Conservation (phyloP, 2,888 invertebrate genomes). For the Fabriciana adippe region DNA sequence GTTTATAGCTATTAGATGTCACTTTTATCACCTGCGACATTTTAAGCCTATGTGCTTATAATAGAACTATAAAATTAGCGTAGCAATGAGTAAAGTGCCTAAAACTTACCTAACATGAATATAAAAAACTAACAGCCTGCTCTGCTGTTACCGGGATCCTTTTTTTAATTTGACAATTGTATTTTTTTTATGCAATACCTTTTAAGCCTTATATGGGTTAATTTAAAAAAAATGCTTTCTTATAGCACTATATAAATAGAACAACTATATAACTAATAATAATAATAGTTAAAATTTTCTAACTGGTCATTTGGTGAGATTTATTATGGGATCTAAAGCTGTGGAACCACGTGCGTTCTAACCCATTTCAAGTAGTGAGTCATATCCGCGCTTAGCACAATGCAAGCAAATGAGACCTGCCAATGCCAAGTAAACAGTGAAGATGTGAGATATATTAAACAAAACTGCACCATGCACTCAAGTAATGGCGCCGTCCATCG, state of each 20-base stretch:
- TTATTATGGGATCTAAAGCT: neutral
- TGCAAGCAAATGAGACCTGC: neutral
- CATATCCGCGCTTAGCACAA: too few species aligned
- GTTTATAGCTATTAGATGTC: neutral
- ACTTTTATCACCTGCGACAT: constrained; percentile 15
- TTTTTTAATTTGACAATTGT: too few species aligned
- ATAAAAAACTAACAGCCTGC: too few species aligned
- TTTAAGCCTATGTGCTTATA: constrained; percentile 17
- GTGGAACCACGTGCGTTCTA: neutral
- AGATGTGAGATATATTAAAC: neutral
- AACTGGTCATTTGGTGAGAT: neutral
- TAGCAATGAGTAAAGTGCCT: constrained; percentile 28
- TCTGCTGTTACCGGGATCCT: too few species aligned
- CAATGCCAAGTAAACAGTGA: neutral
- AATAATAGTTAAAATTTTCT: too few species aligned
- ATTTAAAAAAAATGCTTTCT: too few species aligned
- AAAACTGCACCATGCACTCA: constrained; percentile 1
- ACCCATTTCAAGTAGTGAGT: neutral
- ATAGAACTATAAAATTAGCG: constrained; percentile 38
- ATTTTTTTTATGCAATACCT: too few species aligned
- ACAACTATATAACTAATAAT: too few species aligned
- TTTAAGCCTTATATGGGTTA: too few species aligned
- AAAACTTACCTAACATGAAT: neutral
- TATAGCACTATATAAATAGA: too few species aligned
- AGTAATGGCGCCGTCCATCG: constrained; percentile 19